Evolutionary conservation across 2,888 invertebrate species (phyloP).

Genomic region (Autographa gamma): DNA sequence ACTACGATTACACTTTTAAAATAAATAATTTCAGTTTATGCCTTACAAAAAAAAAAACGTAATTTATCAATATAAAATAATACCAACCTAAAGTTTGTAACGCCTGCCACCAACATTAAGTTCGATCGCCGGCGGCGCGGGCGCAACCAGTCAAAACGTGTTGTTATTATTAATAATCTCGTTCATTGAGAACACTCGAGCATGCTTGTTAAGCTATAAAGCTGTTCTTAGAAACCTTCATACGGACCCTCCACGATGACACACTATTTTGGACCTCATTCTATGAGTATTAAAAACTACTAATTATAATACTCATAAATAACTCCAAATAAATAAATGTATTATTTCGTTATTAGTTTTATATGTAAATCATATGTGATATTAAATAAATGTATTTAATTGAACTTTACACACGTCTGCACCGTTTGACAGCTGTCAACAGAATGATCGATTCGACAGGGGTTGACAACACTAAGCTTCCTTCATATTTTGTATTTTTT

Average conservation of each 20-base stretch:
- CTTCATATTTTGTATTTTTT: not conserved
- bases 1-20: no score
- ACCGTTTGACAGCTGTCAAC: not conserved
- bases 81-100: slow-evolving; percentile 70
- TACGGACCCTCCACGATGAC: slow-evolving; percentile 64
- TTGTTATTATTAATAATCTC: slow-evolving; percentile 87
- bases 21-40: no score
- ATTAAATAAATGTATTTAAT: not conserved
- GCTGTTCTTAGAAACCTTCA: slow-evolving; percentile 65
- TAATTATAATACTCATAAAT: not conserved
- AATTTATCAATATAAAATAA: not conserved
- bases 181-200: slow-evolving; percentile 74
- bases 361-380: not conserved
- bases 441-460: not conserved
- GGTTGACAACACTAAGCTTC: not conserved
- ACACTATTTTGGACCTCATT: not conserved
- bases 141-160: slow-evolving; percentile 81
- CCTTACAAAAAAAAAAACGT: no score
- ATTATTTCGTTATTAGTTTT: not conserved
- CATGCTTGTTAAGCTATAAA: slow-evolving; percentile 59
- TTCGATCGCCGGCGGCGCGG: slow-evolving; percentile 80
- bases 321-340: not conserved
- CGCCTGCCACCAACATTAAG: slow-evolving; percentile 66
- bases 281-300: not conserved
- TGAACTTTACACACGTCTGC: not conserved